Percentiles rank a stretch among this genome's conserved stretches.
Conservation (phyloP, 2,113 vertebrate species). For the Eulemur macaco region DNA sequence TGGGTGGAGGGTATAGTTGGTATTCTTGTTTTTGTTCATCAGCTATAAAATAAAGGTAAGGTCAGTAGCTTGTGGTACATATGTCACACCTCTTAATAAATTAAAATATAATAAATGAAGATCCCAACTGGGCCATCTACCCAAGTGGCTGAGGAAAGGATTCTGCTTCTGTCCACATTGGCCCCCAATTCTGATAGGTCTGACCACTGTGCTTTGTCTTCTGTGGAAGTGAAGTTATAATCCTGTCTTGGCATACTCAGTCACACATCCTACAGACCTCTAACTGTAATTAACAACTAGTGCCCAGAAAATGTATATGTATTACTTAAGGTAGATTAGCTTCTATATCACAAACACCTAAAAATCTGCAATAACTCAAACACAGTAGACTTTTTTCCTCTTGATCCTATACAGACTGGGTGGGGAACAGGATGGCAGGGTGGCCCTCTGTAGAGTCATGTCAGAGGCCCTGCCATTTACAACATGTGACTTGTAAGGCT, state of each 20-base stretch:
- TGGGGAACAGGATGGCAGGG: background rate
- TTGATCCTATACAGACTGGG: background rate
- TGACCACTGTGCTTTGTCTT: background rate
- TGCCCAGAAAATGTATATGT: background rate
- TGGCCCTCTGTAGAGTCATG: background rate
- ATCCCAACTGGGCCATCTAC: background rate
- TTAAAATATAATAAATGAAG: constrained; percentile 12
- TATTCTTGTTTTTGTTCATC: background rate
- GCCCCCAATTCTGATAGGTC: background rate
- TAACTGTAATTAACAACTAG: background rate
- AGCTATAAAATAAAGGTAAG: constrained; percentile 2
- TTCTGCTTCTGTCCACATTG: background rate
- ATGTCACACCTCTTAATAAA: background rate
- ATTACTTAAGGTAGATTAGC: background rate
- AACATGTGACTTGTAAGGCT: background rate
- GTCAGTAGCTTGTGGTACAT: background rate
- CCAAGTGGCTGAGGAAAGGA: background rate
- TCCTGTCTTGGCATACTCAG: background rate
- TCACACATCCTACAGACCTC: background rate
- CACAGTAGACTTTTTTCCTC: background rate
- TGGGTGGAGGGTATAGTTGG: background rate
- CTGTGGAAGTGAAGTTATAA: background rate
- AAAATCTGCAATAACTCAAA: background rate
- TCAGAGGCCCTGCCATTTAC: background rate
- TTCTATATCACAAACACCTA: background rate